Conservation (phyloP, 2,888 invertebrate species). For the Diogma glabrata region DNA sequence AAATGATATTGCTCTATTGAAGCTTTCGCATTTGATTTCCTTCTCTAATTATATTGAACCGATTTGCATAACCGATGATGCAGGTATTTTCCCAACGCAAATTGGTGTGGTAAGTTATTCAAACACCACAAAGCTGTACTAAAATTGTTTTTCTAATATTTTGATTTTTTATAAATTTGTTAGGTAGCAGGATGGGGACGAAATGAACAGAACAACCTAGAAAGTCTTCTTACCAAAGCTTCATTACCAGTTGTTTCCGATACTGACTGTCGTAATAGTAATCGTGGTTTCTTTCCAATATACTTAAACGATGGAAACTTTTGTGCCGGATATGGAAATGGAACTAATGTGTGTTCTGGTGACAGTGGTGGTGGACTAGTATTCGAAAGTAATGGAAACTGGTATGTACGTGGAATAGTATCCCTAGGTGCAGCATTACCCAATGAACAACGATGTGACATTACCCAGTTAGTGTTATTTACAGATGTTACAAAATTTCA, state of each 20-base stretch:
- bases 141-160: no score
- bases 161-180: no score
- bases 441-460: background rate
- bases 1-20: background rate
- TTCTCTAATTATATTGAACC: background rate
- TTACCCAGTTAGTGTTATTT: conserved; percentile 1
- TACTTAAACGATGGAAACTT: background rate
- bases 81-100: no score
- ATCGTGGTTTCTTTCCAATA: background rate
- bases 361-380: conserved; percentile 12
- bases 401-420: conserved; percentile 10
- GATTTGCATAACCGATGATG: background rate
- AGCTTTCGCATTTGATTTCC: background rate
- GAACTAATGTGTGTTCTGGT: background rate
- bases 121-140: no score
- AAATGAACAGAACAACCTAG: background rate
- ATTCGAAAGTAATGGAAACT: background rate
- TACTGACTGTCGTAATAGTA: background rate
- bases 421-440: background rate
- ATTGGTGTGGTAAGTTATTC: no score
- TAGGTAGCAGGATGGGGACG: conserved; percentile 1
- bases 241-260: background rate
- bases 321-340: conserved; percentile 1
- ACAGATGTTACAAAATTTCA: conserved; percentile 9
- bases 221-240: background rate